Evolutionary conservation across 2,113 vertebrate species (phyloP).

Genomic region (Passer montanus): DNA sequence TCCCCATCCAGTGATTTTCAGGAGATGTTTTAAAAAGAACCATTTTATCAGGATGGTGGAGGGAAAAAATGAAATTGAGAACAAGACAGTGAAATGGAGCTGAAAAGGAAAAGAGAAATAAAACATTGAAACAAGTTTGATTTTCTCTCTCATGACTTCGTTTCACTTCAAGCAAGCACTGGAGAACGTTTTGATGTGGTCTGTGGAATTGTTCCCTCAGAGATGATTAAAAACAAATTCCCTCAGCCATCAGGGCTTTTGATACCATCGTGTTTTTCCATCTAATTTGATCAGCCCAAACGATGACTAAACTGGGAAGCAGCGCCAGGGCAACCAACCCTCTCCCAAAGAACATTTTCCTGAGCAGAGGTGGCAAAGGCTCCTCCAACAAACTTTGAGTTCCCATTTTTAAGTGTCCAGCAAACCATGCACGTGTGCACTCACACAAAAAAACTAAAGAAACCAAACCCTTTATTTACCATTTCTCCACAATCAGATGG

Average conservation of each 20-base stretch:
- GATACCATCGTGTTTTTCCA: neutral
- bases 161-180: neutral
- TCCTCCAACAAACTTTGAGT: neutral
- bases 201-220: neutral
- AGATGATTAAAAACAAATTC: neutral
- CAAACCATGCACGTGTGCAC: neutral
- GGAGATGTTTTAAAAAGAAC: neutral
- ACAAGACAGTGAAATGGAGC: accelerated
- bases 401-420: neutral
- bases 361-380: neutral
- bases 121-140: neutral
- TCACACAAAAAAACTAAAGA: accelerated
- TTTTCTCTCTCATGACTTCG: neutral
- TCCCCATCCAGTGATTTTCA: neutral
- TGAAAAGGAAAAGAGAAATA: neutral
- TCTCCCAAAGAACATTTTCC: neutral
- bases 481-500: slow-evolving; percentile 70
- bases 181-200: neutral
- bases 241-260: neutral
- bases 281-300: neutral
- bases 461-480: neutral
- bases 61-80: accelerated
- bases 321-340: neutral
- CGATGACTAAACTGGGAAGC: neutral
- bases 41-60: neutral